Conservation (phyloP, 2,113 vertebrate species). For the Cheilinus undulatus region DNA sequence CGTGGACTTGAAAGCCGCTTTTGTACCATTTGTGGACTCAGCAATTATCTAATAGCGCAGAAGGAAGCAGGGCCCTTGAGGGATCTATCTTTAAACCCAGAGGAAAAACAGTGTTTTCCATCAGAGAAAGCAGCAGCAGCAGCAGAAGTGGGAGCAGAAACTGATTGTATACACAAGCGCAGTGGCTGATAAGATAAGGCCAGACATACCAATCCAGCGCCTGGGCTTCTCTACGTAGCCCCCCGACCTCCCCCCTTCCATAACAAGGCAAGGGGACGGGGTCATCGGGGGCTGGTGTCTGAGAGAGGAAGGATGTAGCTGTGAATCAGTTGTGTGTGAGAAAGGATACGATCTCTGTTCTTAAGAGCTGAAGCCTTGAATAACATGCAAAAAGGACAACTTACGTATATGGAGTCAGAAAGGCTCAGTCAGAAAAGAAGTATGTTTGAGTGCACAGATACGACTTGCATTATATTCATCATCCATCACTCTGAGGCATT, state of each 20-base stretch:
- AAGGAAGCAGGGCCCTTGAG: constrained; percentile 59
- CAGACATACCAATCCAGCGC: constrained; percentile 45
- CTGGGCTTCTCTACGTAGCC: constrained; percentile 10
- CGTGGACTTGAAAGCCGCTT: constrained; percentile 14
- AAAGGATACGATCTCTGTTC: neutral
- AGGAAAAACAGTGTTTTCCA: constrained; percentile 63
- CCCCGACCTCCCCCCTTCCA: constrained; percentile 10
- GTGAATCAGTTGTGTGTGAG: constrained; percentile 17
- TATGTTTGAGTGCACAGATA: neutral
- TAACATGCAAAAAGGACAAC: neutral
- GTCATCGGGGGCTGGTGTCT: constrained; percentile 34
- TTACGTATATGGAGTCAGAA: neutral
- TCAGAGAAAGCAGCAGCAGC: constrained; percentile 43
- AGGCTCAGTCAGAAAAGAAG: neutral
- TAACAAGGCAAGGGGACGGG: neutral
- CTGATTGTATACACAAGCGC: constrained; percentile 58
- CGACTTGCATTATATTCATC: too few relatives aligned
- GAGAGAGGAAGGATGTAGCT: constrained; percentile 31
- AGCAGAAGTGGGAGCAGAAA: constrained; percentile 25
- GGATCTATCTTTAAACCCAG: constrained; percentile 62
- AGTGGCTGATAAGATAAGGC: constrained; percentile 71
- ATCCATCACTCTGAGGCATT: too few relatives aligned
- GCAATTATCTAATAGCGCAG: constrained; percentile 59
- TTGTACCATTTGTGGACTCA: constrained; percentile 44
- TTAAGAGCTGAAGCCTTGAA: neutral